Base-by-base conservation (phyloP, 2,797 vertebrate species). In the Scolopax bukidnonensis region DNA sequence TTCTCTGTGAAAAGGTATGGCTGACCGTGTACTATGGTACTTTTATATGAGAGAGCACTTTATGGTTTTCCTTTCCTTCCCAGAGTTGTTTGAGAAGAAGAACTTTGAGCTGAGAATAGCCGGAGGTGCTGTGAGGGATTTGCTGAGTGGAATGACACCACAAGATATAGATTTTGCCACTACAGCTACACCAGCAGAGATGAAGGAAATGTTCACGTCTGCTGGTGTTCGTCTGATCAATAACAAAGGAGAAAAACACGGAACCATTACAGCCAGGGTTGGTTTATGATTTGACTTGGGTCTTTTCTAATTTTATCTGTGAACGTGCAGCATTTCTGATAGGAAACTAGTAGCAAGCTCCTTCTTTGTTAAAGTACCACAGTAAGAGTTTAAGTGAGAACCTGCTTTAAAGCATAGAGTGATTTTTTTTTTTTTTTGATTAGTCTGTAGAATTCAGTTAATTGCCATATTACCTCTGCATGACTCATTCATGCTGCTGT, bases 141-240 rank as follows among this genome's bases (percentile, higher is more conserved):
- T 99, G 27, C 97, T 99, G 19, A 98, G 97, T 1, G 99, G 99
- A 9, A 98, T 98, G 71, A 98, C 98, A 20, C 99, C 99, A 0
- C 98, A 99, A 56, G 99, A 99, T 94, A 97, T 99, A 74, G 99
- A 99, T 95, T 99, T 99, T 95, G 99, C 99, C 82, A 99, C 99
- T 30, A 99, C 99, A 1, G 99, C 99, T 8, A 99, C 99, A 1
- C 99, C 99, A 3, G 97, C 98, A 24, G 98, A 99, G 96, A 99
- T 99, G 99, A 99, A 99, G 97, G 95, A 75, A 16, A 98, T 99
- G 98, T 99, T 99, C 95, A 98, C 98, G 20, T 79, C 96, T 1
- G 98, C 98, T 1, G 99, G 99, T 9, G 96, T 99, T 76, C 98
- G 99, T 32, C 98, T 99, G 98, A 99, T 99, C 97, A 99, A 99